A percentile compares a stretch with the other conserved stretches of the same genome.
Conservation (phyloP, 2,888 invertebrate genomes). For the Venusia cambrica region DNA sequence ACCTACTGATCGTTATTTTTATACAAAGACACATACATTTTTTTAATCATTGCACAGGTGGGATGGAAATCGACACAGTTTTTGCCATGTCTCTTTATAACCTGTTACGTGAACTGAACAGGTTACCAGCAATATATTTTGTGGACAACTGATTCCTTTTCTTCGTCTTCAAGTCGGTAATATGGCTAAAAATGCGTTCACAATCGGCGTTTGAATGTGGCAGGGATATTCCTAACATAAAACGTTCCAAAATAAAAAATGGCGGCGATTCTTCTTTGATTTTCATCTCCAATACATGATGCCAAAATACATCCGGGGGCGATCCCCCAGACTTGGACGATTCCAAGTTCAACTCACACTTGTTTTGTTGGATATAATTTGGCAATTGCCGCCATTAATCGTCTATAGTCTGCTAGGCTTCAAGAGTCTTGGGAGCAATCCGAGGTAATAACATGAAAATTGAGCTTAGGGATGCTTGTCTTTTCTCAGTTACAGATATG, state of each 20-base stretch:
- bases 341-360: background rate
- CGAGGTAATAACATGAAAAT: background rate
- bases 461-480: background rate
- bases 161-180: slow-evolving; percentile 1
- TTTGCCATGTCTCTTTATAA: background rate
- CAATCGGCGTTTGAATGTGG: slow-evolving; percentile 4
- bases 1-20: no score
- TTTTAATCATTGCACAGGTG: slow-evolving; percentile 6
- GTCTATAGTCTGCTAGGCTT: slow-evolving; percentile 1
- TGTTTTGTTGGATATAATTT: background rate
- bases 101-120: background rate
- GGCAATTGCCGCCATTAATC: slow-evolving; percentile 1
- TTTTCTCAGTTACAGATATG: slow-evolving; percentile 1
- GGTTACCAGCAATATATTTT: background rate
- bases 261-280: background rate
- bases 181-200: slow-evolving; percentile 1
- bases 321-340: no score
- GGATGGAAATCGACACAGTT: background rate
- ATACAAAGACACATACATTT: no score
- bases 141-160: slow-evolving; percentile 1
- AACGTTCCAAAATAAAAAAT: background rate
- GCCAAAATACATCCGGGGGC: slow-evolving; percentile 3
- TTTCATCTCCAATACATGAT: background rate
- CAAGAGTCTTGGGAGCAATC: background rate
- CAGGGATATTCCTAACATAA: slow-evolving; percentile 1